Base-by-base conservation (phyloP, 2,888 invertebrate species). In the Leucophenga montana region DNA sequence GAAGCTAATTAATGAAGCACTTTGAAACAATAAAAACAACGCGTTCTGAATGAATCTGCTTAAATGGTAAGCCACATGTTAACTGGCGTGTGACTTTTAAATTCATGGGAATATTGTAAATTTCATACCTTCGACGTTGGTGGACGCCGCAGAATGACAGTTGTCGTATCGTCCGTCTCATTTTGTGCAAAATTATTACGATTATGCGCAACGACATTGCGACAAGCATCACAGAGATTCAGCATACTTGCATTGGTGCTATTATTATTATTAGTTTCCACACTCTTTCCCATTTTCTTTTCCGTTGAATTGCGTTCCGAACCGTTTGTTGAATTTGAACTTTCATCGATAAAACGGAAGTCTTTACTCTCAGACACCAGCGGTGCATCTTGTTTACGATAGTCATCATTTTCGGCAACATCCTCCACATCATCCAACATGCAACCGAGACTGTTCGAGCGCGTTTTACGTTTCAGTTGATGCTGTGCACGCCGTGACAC, bases 271-370 rank as follows among this genome's bases (percentile, higher is more conserved):
- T 72, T 53, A 22, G 75, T 72, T 53, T 68, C 61, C 66, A 48
- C n/a, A n/a, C n/a, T n/a, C n/a, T n/a, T n/a, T n/a, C n/a, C 48
- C 64, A 44, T 18, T 72, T 68, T 59, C 57, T 46, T 31, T 48
- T 64, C 46, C 59, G 74, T 56, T 11, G 78, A 80, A 67, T 83
- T 84, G 16, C 85, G 83, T 70, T 86, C 85, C 56, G 83, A 85
- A 73, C 88, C 87, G 71, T 86, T 88, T 54, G 85, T 87, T 57
- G 85, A 85, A 66, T 86, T 86, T 31, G 88, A 88, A 70, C 85
- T 87, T 73, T 88, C 88, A 72, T 88, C 88, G 68, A 88, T 88
- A 73, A 85, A 88, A 70, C 83, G 79, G 53, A 88, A 77, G 71
- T 88, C 88, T 0, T 80, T 77, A 44, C 78, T 78, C 27, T 74